These are phyloP conservation scores for Saimiri boliviensis DNA, from an alignment of 2,113 vertebrate species.

Conservation along the genomic window DNA sequence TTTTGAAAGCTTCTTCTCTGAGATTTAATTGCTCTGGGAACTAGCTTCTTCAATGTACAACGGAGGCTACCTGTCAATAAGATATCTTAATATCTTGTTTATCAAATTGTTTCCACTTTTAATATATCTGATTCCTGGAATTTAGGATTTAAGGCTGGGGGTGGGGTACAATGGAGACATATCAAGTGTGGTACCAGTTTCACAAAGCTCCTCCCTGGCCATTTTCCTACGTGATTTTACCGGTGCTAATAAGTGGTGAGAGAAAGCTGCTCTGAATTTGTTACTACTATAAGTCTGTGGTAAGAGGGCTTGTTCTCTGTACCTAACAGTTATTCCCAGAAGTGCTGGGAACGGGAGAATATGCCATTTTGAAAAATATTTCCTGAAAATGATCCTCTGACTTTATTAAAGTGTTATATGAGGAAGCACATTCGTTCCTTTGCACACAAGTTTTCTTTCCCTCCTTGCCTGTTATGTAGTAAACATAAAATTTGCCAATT, in stretches of 20 bases:
- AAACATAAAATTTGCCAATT: neutral
- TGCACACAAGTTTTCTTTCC: neutral
- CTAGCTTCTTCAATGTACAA: neutral
- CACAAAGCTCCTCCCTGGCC: neutral
- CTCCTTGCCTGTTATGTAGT: neutral
- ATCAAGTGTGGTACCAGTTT: neutral
- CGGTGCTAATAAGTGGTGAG: neutral
- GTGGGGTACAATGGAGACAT: neutral
- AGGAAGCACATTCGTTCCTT: neutral
- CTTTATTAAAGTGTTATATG: neutral
- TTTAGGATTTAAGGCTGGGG: neutral
- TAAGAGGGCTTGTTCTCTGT: neutral
- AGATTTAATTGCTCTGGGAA: slow-evolving; percentile 21
- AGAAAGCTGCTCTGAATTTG: neutral
- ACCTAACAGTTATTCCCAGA: neutral
- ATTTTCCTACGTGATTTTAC: neutral
- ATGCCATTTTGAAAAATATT: neutral
- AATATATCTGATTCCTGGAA: neutral
- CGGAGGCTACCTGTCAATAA: neutral
- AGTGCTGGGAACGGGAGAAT: neutral
- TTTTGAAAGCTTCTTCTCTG: slow-evolving; percentile 20
- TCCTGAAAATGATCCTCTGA: neutral
- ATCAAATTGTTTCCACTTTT: neutral
- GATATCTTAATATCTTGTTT: neutral
- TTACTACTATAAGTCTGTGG: neutral